phyloP scores from a whole-genome alignment of 1,140 invertebrate species.

The Drosophila seguyi region DNA sequence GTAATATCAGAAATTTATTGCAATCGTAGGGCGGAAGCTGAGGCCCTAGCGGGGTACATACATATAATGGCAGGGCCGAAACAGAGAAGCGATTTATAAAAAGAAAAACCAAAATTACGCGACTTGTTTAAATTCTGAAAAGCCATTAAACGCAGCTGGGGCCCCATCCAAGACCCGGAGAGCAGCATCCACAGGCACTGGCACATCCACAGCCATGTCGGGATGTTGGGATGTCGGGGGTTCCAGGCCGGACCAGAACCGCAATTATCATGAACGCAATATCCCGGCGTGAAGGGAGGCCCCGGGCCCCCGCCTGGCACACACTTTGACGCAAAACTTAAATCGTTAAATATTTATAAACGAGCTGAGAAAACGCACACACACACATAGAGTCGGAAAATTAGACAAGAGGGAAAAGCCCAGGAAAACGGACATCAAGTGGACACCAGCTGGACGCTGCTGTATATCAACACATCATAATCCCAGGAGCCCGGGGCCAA shows the following conservation, averaged over 20 bases:
- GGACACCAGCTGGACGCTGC: conserved; percentile 52
- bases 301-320: conserved; percentile 26
- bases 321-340: conserved; percentile 66
- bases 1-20: conserved; percentile 79
- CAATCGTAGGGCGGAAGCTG: conserved; percentile 42
- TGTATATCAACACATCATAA: conserved; percentile 79
- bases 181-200: background rate
- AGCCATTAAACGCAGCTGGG: conserved; percentile 81
- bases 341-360: conserved; percentile 79
- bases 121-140: conserved; percentile 80
- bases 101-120: conserved; percentile 68
- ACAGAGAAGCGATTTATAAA: conserved; percentile 62
- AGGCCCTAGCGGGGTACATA: conserved; percentile 10
- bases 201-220: conserved; percentile 11
- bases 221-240: background rate
- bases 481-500: conserved; percentile 42
- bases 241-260: conserved; percentile 46
- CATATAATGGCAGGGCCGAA: conserved; percentile 25
- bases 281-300: conserved; percentile 30
- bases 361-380: conserved; percentile 36
- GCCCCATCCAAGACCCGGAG: conserved; percentile 24
- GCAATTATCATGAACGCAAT: conserved; percentile 80
- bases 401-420: conserved; percentile 45
- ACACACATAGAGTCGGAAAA: conserved; percentile 20
- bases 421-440: conserved; percentile 44